Conservation (phyloP, 2,113 vertebrate species). For the Epinephelus cyanopodus region DNA sequence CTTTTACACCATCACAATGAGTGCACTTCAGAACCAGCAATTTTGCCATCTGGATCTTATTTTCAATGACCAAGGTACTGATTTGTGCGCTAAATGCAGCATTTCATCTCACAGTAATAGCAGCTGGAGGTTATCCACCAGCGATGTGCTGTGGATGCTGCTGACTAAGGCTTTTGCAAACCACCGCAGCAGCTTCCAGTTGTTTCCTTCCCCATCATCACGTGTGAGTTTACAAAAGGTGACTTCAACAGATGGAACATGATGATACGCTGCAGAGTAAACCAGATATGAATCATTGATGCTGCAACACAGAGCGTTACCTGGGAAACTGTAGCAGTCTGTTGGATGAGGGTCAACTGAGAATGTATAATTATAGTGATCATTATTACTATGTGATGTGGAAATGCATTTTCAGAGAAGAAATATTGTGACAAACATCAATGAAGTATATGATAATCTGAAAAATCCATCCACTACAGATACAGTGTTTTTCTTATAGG, state of each 20-base stretch:
- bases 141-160: neutral
- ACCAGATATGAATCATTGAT: slow-evolving; percentile 45
- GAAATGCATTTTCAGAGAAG: neutral
- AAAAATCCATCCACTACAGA: neutral
- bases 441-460: neutral
- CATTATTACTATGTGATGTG: neutral
- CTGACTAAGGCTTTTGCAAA: slow-evolving; percentile 22
- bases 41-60: slow-evolving; percentile 24
- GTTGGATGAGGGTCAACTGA: slow-evolving; percentile 3
- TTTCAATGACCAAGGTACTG: slow-evolving; percentile 1
- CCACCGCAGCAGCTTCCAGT: slow-evolving; percentile 19
- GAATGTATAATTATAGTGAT: neutral
- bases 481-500: too few relatives aligned
- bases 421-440: neutral
- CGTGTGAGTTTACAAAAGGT: slow-evolving; percentile 6
- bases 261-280: slow-evolving; percentile 16
- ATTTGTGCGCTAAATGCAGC: slow-evolving; percentile 21
- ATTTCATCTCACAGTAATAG: slow-evolving; percentile 6
- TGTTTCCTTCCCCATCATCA: slow-evolving; percentile 21
- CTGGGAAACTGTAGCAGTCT: slow-evolving; percentile 50
- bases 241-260: slow-evolving; percentile 26
- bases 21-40: neutral
- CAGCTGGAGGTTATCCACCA: neutral
- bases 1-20: neutral
- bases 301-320: slow-evolving; percentile 45